phyloP scores from a whole-genome alignment of 2,888 invertebrate species.

The Morinoia aosen region DNA sequence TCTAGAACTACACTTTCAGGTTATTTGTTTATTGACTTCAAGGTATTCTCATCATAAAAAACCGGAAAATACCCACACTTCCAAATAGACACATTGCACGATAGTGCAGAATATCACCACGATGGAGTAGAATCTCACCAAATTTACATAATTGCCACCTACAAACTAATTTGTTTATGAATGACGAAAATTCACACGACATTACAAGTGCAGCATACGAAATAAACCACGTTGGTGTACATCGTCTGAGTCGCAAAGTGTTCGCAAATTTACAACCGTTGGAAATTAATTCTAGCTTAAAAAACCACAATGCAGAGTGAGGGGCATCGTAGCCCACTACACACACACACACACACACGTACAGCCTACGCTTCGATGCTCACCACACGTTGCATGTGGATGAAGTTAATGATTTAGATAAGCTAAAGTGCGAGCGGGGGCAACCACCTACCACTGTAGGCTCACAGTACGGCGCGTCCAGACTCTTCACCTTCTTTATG shows the following conservation, averaged over 20 bases:
- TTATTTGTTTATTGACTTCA: background rate
- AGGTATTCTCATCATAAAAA: background rate
- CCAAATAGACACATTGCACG: background rate
- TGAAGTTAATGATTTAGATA: background rate
- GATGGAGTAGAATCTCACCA: background rate
- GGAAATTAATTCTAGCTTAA: background rate
- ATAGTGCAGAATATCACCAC: background rate
- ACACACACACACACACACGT: conserved; percentile 52
- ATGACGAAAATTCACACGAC: background rate
- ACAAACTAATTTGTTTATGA: background rate
- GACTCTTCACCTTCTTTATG: background rate
- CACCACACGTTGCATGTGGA: background rate
- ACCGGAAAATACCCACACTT: background rate
- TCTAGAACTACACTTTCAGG: background rate
- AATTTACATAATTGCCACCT: background rate
- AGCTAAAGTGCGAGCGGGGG: background rate
- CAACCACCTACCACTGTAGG: background rate
- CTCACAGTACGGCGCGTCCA: background rate
- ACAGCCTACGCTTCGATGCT: background rate
- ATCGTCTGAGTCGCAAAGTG: background rate
- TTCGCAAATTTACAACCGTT: background rate
- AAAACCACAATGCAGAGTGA: background rate
- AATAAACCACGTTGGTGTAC: background rate
- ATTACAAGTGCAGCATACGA: background rate
- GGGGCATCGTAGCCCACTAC: background rate